These are phyloP conservation scores for Pardalotus punctatus DNA, from an alignment of 2,113 vertebrate genomes.

Conservation along the genomic window DNA sequence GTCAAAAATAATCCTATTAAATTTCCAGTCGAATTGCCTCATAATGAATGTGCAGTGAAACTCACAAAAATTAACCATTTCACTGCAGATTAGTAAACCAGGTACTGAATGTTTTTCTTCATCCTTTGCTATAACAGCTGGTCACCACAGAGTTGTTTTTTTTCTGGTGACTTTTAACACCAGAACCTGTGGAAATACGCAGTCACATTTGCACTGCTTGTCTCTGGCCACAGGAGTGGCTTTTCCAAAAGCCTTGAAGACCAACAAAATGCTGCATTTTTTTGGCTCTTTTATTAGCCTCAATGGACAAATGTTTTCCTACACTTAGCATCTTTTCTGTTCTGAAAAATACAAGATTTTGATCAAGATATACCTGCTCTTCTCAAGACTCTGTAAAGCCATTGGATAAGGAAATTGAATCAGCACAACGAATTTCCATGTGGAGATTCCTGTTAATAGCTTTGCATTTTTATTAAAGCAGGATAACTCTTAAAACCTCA, in stretches of 20 bases:
- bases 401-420: neutral
- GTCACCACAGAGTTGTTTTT: neutral
- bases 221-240: neutral
- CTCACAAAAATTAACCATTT: neutral
- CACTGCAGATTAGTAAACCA: neutral
- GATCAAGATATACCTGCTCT: neutral
- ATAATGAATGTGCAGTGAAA: neutral
- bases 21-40: neutral
- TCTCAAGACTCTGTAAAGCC: neutral
- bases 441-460: neutral
- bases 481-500: neutral
- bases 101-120: neutral
- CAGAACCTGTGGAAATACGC: neutral
- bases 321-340: neutral
- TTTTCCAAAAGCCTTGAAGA: neutral
- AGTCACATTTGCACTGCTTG: neutral
- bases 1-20: constrained; percentile 9
- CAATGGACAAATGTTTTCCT: neutral
- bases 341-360: neutral
- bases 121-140: neutral
- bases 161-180: neutral
- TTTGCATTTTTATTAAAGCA: neutral
- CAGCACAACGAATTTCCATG: neutral
- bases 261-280: neutral
- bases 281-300: neutral